phyloP scores from a whole-genome alignment of 2,113 vertebrate species.

The Regulus satrapa region DNA sequence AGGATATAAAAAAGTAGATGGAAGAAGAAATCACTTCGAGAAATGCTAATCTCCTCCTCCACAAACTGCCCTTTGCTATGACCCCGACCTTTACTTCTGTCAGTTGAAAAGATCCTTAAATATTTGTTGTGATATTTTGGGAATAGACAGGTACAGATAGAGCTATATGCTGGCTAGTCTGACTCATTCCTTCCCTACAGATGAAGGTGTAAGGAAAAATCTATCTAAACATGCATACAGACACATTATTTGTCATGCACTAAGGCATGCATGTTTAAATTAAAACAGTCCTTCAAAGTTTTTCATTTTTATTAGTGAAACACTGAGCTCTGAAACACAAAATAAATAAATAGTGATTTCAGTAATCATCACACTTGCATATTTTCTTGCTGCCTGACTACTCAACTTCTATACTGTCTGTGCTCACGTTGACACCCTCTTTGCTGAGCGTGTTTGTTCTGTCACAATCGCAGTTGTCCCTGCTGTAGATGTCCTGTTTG shows the following conservation, averaged over 20 bases:
- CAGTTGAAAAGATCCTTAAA: constrained; percentile 56
- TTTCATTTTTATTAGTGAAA: background rate
- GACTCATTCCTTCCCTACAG: constrained; percentile 12
- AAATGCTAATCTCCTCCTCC: constrained; percentile 55
- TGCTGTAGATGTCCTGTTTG: background rate
- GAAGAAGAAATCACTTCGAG: constrained; percentile 52
- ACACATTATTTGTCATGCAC: background rate
- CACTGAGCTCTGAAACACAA: background rate
- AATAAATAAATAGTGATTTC: background rate
- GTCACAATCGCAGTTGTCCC: background rate
- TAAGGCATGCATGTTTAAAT: background rate
- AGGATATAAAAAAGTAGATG: constrained; percentile 52
- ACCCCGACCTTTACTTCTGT: constrained; percentile 66
- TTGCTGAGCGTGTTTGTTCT: background rate
- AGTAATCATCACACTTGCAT: background rate
- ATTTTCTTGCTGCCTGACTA: background rate
- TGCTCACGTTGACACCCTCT: background rate
- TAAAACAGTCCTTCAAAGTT: background rate
- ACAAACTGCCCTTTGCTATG: constrained; percentile 54
- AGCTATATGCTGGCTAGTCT: background rate
- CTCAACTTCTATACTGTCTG: background rate
- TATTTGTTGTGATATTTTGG: constrained; percentile 69
- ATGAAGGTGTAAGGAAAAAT: constrained; percentile 29
- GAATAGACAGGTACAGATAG: constrained; percentile 62
- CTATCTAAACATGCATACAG: background rate